Percentiles rank a stretch among this genome's conserved stretches.
Conservation (phyloP, 2,113 vertebrate species). For the Triplophysa rosa region DNA sequence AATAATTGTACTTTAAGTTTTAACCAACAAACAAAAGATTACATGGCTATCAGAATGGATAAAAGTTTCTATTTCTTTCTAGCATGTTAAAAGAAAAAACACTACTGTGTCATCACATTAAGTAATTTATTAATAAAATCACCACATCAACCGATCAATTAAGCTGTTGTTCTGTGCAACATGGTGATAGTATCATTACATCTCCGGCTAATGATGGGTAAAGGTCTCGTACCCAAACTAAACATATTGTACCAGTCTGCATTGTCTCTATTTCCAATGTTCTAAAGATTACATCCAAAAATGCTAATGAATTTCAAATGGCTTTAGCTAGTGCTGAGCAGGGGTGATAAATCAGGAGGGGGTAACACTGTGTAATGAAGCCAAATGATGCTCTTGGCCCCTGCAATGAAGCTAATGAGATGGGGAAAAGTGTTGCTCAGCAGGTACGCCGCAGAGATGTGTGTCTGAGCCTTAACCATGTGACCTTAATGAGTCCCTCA, state of each 20-base stretch:
- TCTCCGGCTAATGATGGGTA: constrained; percentile 8
- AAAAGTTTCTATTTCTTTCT: not conserved
- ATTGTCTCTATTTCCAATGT: constrained; percentile 36
- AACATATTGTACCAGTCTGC: constrained; percentile 26
- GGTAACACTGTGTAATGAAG: constrained; percentile 62
- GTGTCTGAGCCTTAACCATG: constrained; percentile 46
- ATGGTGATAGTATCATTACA: not conserved
- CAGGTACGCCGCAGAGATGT: constrained; percentile 48
- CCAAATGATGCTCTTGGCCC: constrained; percentile 66
- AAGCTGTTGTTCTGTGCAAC: not conserved
- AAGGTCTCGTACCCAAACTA: constrained; percentile 25
- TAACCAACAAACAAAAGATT: too few species aligned
- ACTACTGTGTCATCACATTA: not conserved
- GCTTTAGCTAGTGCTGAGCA: constrained; percentile 55
- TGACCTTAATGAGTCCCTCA: constrained; percentile 40
- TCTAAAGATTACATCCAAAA: constrained; percentile 20
- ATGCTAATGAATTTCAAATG: constrained; percentile 48
- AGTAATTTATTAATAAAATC: not conserved
- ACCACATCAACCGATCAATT: not conserved
- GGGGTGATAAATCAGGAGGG: constrained; percentile 57
- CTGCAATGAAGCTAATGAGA: constrained; percentile 63
- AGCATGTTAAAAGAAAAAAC: not conserved
- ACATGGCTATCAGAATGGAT: too few species aligned
- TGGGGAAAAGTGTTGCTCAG: constrained; percentile 51
- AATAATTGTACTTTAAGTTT: too few species aligned